Conservation (phyloP, 2,113 vertebrate genomes). For the Scytalopus superciliaris region DNA sequence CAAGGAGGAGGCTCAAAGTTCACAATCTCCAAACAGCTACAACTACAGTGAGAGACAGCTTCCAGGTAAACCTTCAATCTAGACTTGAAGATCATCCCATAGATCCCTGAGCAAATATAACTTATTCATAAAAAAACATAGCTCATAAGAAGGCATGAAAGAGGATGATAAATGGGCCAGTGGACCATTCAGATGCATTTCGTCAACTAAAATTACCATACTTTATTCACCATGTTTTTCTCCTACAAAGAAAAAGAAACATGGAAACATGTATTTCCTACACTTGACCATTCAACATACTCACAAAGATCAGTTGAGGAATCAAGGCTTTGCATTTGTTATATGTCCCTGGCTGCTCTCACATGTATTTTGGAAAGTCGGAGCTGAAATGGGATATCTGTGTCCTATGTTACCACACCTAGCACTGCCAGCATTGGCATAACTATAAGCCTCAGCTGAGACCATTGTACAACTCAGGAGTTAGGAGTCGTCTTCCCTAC, state of each 20-base stretch:
- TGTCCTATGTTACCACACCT: not conserved
- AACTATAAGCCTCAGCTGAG: not conserved
- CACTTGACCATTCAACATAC: not conserved
- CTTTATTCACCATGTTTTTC: not conserved
- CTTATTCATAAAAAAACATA: not conserved
- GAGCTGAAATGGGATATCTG: not conserved
- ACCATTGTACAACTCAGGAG: not conserved
- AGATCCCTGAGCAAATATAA: not conserved
- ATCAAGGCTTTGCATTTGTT: not conserved
- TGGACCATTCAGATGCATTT: not conserved
- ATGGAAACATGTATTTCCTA: not conserved
- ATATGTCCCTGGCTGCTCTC: not conserved
- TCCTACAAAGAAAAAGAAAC: not conserved
- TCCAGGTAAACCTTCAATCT: too few species aligned
- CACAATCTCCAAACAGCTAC: too few species aligned
- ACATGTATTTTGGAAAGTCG: not conserved
- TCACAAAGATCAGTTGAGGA: not conserved
- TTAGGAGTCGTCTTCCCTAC: not conserved
- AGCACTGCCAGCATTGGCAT: not conserved
- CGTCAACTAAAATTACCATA: not conserved
- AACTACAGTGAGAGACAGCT: too few species aligned
- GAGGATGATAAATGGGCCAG: not conserved
- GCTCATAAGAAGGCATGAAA: not conserved
- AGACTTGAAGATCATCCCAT: too few species aligned
- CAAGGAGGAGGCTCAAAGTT: too few species aligned